These are phyloP conservation scores for Geopemphigus sp. DNA, from an alignment of 1,140 invertebrate species.

Conservation along the genomic window DNA sequence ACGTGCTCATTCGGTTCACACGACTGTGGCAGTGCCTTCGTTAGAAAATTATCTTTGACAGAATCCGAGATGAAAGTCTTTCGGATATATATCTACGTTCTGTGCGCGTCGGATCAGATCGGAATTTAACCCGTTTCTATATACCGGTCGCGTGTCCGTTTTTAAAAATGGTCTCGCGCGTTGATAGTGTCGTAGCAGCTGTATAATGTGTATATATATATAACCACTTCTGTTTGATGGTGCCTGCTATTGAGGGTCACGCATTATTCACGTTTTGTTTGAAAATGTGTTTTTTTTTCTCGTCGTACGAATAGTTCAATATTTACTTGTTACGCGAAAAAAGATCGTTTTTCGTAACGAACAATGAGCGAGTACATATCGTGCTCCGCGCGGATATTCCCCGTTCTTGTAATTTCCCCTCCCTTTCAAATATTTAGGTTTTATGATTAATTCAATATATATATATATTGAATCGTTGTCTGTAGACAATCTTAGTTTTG, in stretches of 20 bases:
- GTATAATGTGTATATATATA: not conserved
- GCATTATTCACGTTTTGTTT: not conserved
- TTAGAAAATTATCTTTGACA: slow-evolving; percentile 39
- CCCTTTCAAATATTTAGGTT: too few species aligned
- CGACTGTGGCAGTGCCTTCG: not conserved
- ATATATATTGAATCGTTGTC: too few species aligned
- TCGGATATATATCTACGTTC: not conserved
- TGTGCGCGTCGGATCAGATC: slow-evolving; percentile 21
- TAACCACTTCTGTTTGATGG: not conserved
- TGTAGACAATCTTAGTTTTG: not conserved
- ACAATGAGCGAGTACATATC: too few species aligned
- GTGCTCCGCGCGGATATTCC: too few species aligned
- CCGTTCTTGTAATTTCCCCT: too few species aligned
- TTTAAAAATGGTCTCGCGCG: slow-evolving; percentile 4
- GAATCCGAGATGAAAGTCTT: slow-evolving; percentile 39
- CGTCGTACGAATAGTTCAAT: not conserved
- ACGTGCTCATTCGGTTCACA: not conserved
- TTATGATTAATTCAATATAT: too few species aligned
- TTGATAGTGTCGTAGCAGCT: not conserved
- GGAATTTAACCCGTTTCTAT: slow-evolving; percentile 44
- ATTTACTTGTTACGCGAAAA: not conserved
- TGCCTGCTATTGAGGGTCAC: not conserved
- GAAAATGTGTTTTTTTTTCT: not conserved
- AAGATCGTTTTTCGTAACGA: not conserved
- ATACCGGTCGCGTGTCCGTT: not conserved